Evolutionary conservation across 2,888 invertebrate genomes (phyloP), one percentile per base, ranked within the genome.

Genomic region (Rapana venosa): DNA sequence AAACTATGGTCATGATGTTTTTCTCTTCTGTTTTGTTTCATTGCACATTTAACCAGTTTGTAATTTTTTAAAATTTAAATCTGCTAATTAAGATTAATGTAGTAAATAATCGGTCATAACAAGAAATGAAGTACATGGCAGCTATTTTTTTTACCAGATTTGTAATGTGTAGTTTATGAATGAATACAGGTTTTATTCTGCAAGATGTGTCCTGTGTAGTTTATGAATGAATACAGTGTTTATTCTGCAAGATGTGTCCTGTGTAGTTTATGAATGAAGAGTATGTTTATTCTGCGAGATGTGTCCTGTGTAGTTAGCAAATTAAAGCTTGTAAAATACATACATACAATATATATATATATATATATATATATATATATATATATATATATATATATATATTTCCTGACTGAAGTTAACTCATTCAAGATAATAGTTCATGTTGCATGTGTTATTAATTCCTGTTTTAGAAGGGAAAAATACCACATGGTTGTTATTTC

Each of bases 111-210:
- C 32, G 17, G 2, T 8, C 2, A 13, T 32, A 32, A 32, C 13
- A 32, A 32, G 77, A 15, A 83, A 47, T 26, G 26, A 83, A 83
- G 36, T 36, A 83, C 35, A 83, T 83, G 81, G 81, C 81, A 83
- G 81, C 81, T 83, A 83, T 22, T 20, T n/a, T 47, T 83, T 36
- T 83, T 83, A 5, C 36, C 36, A 47, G 36, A 30, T 83, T 32
- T 79, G 32, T 79, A 74, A n/a, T 74, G n/a, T 74, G 35, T 79
- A 35, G 30, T 79, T 35, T 79, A 20, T 32, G 5, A 79, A 79
- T n/a, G 74, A 26, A n/a, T 74, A 79, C 35, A 47, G 47, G 6
- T n/a, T 47, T 83, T 36, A 36, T 83, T 15, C 36, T 22, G 36
- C 36, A n/a, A 47, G 36, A 30, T 83, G 32, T 79, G 32, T 79